Base-by-base conservation (phyloP, 2,888 invertebrate genomes). In the Ectemnius lituratus region DNA sequence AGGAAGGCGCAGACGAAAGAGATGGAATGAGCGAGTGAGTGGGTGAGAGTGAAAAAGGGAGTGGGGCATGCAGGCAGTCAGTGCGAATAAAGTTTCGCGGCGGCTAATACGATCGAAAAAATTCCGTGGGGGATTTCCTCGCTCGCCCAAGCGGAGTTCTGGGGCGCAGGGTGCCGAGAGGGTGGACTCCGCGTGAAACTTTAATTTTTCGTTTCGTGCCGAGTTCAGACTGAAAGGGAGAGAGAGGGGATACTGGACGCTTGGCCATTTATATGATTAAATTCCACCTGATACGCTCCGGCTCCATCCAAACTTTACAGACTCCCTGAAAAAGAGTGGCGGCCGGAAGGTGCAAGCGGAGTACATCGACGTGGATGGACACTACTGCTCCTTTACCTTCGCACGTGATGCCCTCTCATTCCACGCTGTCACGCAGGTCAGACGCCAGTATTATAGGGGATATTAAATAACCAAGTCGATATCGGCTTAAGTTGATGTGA, bases 211-310 rank as follows among this genome's bases (percentile, higher is more conserved):
- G 63, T 68, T 73, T 75, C 66, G 70, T 37, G 60, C 67, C 59
- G 75, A 78, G 71, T 69, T 78, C 70, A 76, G 62, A 62, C 68
- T 78, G 59, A 57, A 60, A 37, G 37, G 37, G 37, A 37, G 37
- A 37, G 11, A 37, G 37, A 37, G 37, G 37, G 8, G 37, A 37
- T 37, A 37, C 65, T 61, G 82, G 79, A 80, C 83, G 83, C 70
- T 69, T 80, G 78, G 85, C 87, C 87, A 87, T 87, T 87, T 87
- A 81, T 85, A 85, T 85, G 87, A 87, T 87, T 86, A 85, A 86
- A 87, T 85, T 85, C 82, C 74, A 84, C 81, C 84, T 83, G 83
- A 85, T 85, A 85, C 82, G 71, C 76, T 65, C 67, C 70, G 72
- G 75, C 69, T 73, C 65, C 64, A 61, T 68, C 70, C 65, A 80